These are phyloP conservation scores for Sebastes diploproa DNA, from an alignment of 2,797 vertebrate genomes.

Conservation along the genomic window DNA sequence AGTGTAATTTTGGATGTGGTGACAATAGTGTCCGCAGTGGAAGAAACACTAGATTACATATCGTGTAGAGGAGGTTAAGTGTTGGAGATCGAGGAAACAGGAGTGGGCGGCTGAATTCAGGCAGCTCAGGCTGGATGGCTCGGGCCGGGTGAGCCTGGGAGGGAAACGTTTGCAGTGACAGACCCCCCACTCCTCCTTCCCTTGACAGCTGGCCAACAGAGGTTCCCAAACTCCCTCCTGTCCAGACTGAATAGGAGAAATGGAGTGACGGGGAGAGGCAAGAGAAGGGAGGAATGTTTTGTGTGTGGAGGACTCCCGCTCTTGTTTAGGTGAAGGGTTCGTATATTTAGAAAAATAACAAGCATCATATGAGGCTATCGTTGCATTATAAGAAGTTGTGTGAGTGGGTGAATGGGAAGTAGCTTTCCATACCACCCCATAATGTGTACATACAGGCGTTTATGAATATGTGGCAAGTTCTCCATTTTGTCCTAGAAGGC, in stretches of 20 bases:
- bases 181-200: neutral
- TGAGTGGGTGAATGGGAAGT: neutral
- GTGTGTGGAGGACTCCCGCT: neutral
- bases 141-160: neutral
- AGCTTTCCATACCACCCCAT: neutral
- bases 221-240: constrained; percentile 68
- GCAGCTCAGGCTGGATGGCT: constrained; percentile 1
- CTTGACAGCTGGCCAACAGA: constrained; percentile 70
- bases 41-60: constrained; percentile 29
- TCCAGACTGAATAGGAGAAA: constrained; percentile 53
- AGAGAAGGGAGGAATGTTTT: constrained; percentile 6
- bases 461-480: neutral
- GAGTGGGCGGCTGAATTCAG: constrained; percentile 31
- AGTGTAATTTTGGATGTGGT: constrained; percentile 2
- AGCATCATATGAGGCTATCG: neutral
- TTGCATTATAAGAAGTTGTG: neutral
- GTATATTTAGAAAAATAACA: neutral
- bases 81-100: constrained; percentile 23
- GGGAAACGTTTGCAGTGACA: constrained; percentile 38
- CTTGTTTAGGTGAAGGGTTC: neutral
- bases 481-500: constrained; percentile 48
- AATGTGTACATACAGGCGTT: neutral
- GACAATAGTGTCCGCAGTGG: neutral
- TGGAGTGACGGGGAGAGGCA: neutral
- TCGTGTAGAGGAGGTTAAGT: constrained; percentile 1